These are phyloP conservation scores for Halichondria panicea DNA, from an alignment of 37 sponge, comb jelly and placozoan genomes.

Conservation along the genomic window DNA sequence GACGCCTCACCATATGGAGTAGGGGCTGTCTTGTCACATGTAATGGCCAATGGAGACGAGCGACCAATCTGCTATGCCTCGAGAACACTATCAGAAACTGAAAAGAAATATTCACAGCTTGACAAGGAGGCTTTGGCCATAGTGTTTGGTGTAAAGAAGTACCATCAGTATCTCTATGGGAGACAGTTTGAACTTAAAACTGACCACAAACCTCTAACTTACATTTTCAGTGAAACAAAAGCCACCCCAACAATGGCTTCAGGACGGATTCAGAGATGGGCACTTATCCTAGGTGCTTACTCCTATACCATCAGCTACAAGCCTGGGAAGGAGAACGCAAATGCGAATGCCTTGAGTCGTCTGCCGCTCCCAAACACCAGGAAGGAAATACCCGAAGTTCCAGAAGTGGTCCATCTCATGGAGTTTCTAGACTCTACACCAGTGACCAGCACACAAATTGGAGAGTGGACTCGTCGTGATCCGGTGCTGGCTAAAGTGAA, in stretches of 20 bases:
- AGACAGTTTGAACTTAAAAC: slow-evolving; percentile 7
- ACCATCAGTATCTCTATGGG: slow-evolving; percentile 31
- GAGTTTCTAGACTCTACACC: slow-evolving; percentile 4
- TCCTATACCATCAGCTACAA: slow-evolving; percentile 14
- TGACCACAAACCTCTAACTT: slow-evolving; percentile 29
- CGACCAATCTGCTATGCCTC: slow-evolving; percentile 37
- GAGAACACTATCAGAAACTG: slow-evolving; percentile 23
- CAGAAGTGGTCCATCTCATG: slow-evolving; percentile 13
- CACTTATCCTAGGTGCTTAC: slow-evolving; percentile 34
- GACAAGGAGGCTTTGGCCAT: no score
- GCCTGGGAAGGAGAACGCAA: slow-evolving; percentile 6
- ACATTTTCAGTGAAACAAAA: slow-evolving; percentile 11
- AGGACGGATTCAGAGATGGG: not conserved
- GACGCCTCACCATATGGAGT: slow-evolving; percentile 47
- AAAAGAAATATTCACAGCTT: no score
- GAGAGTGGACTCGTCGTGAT: slow-evolving; percentile 22
- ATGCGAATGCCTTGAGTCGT: slow-evolving; percentile 35
- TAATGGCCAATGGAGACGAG: slow-evolving; percentile 16
- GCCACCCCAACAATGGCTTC: slow-evolving; percentile 26
- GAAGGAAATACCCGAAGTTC: slow-evolving; percentile 1
- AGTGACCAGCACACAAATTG: slow-evolving; percentile 4
- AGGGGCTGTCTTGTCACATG: slow-evolving; percentile 42
- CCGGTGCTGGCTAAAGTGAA: not conserved
- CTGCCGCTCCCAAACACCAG: no score
- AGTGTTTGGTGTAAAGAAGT: no score